Evolutionary conservation across 1,140 invertebrate species (phyloP).

Genomic region (Penaeus vannamei): DNA sequence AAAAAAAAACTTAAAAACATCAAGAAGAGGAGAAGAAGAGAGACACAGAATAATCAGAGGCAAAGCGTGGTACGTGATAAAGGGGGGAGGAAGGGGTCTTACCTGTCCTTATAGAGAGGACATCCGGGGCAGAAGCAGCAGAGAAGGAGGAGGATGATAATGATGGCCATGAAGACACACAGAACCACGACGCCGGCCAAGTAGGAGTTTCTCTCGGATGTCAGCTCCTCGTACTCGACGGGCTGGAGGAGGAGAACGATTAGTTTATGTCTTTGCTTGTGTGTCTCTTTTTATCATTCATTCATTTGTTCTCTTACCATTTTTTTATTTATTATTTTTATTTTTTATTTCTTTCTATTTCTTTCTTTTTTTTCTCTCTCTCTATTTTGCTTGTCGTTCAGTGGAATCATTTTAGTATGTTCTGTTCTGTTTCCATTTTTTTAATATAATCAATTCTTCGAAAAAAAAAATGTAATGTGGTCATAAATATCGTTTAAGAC

Average conservation of each 20-base stretch:
- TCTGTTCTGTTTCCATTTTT: no score
- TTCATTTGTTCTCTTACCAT: no score
- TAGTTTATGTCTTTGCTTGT: constrained; percentile 35
- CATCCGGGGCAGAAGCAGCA: constrained; percentile 87
- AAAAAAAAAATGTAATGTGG: no score
- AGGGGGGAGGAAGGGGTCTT: not conserved
- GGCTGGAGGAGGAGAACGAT: constrained; percentile 67
- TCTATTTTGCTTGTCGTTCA: no score
- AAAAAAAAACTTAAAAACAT: no score
- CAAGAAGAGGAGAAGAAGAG: not conserved
- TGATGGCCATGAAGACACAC: constrained; percentile 80
- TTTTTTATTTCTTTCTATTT: no score
- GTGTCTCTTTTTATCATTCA: no score
- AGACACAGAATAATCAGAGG: not conserved
- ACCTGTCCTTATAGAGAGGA: constrained; percentile 79
- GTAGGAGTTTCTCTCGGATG: constrained; percentile 50
- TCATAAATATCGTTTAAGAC: no score
- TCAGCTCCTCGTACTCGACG: constrained; percentile 45
- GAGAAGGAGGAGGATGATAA: constrained; percentile 80
- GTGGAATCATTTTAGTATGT: no score
- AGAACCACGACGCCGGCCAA: constrained; percentile 77
- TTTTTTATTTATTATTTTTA: no score
- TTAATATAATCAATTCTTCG: no score
- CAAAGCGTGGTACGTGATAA: not conserved
- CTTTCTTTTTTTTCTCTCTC: no score